These are phyloP conservation scores for Apogon hyalosoma DNA, from an alignment of 2,797 vertebrate genomes.

Conservation along the genomic window DNA sequence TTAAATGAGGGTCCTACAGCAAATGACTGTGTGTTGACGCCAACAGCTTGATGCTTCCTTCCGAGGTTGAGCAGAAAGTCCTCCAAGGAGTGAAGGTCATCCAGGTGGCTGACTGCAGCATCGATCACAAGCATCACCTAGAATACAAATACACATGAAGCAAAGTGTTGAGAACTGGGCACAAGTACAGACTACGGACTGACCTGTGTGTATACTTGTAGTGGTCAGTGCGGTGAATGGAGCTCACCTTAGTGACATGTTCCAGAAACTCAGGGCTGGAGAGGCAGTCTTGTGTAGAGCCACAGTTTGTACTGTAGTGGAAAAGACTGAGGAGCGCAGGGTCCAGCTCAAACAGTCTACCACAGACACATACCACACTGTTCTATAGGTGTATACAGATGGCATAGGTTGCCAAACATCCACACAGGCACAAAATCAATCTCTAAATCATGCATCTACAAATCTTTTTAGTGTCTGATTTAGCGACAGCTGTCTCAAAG, in stretches of 20 bases:
- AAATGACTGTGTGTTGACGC: conserved; percentile 92
- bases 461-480: conserved; percentile 58
- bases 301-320: conserved; percentile 90
- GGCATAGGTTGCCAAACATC: conserved; percentile 27
- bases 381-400: conserved; percentile 46
- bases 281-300: conserved; percentile 90
- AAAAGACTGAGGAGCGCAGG: conserved; percentile 91
- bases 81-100: conserved; percentile 91
- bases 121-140: conserved; percentile 98
- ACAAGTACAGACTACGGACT: not conserved
- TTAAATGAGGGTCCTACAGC: conserved; percentile 81
- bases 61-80: conserved; percentile 92
- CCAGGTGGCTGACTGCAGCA: conserved; percentile 91
- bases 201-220: not conserved
- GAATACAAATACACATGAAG: not conserved
- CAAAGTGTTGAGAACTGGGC: conserved; percentile 8
- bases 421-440: conserved; percentile 41
- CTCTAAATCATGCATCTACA: conserved; percentile 46
- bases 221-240: conserved; percentile 7
- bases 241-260: conserved; percentile 94
- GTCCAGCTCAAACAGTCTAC: conserved; percentile 94
- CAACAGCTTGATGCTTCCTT: conserved; percentile 92
- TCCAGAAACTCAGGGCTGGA: conserved; percentile 93
- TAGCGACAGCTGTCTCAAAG: conserved; percentile 71
- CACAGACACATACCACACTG: conserved; percentile 63